Conservation (phyloP, 2,797 vertebrate genomes). For the Dendrocincla fuliginosa region DNA sequence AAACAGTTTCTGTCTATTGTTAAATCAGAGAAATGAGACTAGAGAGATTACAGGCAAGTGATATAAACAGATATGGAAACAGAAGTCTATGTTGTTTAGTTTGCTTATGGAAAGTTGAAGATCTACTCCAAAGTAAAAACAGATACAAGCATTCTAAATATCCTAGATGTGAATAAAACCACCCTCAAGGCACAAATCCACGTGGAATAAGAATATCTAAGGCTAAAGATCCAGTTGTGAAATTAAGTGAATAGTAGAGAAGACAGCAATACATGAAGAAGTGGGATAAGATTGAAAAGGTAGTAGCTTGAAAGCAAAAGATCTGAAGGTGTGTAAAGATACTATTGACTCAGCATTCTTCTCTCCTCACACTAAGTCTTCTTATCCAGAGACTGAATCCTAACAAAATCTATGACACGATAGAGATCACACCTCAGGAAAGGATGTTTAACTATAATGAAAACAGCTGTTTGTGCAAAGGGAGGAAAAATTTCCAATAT, state of each 20-base stretch:
- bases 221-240: not conserved
- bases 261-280: not conserved
- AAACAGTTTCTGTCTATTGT: not conserved
- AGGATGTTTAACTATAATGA: not conserved
- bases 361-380: not conserved
- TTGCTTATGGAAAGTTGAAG: not conserved
- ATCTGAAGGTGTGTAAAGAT: not conserved
- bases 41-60: not conserved
- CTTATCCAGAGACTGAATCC: not conserved
- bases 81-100: not conserved
- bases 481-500: not conserved
- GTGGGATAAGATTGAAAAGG: not conserved
- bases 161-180: not conserved
- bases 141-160: not conserved
- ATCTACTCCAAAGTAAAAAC: not conserved
- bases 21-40: not conserved
- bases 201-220: not conserved
- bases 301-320: not conserved
- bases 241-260: not conserved
- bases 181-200: not conserved
- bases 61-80: not conserved
- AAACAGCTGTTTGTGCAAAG: not conserved
- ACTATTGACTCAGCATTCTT: not conserved
- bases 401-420: not conserved
- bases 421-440: not conserved